These are phyloP conservation scores for Umimayanthus kanabou DNA, from an alignment of 92 coral and sea anemone genomes.

Conservation along the genomic window DNA sequence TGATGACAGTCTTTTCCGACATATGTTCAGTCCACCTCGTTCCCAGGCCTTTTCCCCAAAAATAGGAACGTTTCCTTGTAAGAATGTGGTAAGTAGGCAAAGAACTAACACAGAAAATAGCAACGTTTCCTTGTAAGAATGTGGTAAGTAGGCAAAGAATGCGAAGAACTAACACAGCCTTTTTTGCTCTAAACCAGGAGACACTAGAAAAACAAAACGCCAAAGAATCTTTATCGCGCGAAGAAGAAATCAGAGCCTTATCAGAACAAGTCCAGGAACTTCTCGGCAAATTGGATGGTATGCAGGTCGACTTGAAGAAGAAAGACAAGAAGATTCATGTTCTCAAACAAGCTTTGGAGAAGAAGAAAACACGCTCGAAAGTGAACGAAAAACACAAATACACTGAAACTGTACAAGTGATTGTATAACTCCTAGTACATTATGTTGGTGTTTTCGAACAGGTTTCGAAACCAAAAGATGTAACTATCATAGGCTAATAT, in stretches of 20 bases:
- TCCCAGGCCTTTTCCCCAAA: no score
- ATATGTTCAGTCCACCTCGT: no score
- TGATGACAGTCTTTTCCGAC: no score
- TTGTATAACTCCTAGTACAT: conserved; percentile 38
- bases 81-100: background rate
- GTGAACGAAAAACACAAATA: conserved; percentile 55
- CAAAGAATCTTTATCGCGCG: conserved; percentile 23
- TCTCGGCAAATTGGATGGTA: conserved; percentile 64
- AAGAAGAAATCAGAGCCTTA: conserved; percentile 56
- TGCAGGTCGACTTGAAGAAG: conserved; percentile 70
- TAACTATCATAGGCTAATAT: no score
- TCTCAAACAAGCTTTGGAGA: conserved; percentile 73
- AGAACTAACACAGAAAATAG: background rate
- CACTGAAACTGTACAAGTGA: conserved; percentile 55
- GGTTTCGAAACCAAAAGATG: background rate
- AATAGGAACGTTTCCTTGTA: no score
- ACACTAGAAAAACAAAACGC: conserved; percentile 32
- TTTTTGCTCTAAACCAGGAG: conserved; percentile 33
- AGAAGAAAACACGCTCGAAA: conserved; percentile 51
- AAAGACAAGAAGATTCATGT: conserved; percentile 74
- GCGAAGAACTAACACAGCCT: background rate
- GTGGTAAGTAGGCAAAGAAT: background rate
- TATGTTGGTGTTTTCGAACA: background rate
- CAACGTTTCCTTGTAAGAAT: no score
- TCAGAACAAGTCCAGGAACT: conserved; percentile 71